A percentile compares a stretch with the other conserved stretches of the same genome.
These are phyloP conservation scores for Orestias chungarensis DNA, from an alignment of 2,797 vertebrate genomes.

Conservation along the genomic window DNA sequence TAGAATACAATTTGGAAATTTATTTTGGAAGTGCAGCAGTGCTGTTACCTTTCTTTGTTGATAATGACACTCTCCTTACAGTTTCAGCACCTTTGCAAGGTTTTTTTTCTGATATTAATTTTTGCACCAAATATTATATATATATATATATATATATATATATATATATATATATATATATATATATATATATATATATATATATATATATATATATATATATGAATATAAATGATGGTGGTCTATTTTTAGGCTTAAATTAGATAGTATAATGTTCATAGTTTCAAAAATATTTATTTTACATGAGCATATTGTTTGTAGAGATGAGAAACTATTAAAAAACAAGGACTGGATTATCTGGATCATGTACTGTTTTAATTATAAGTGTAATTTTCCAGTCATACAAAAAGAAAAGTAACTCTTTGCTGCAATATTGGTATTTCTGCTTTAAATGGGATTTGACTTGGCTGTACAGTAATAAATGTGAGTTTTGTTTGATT, in stretches of 20 bases:
- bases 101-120: not conserved
- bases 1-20: too few relatives aligned
- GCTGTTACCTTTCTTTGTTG: too few relatives aligned
- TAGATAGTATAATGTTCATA: too few relatives aligned
- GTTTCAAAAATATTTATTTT: slow-evolving; percentile 55
- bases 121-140: too few relatives aligned
- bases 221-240: too few relatives aligned
- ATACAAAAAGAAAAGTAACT: not conserved
- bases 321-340: slow-evolving; percentile 44
- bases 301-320: slow-evolving; percentile 37
- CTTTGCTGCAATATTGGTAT: not conserved
- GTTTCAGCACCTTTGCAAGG: not conserved
- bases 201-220: too few relatives aligned
- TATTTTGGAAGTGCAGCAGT: too few relatives aligned
- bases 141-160: too few relatives aligned
- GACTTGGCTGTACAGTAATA: not conserved
- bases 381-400: slow-evolving; percentile 7
- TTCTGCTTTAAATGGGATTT: not conserved
- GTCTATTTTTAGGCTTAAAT: too few relatives aligned
- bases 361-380: not conserved
- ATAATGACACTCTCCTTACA: not conserved
- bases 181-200: too few relatives aligned
- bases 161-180: too few relatives aligned
- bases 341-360: slow-evolving; percentile 63
- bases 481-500: slow-evolving; percentile 8